A percentile compares a stretch with the other conserved stretches of the same genome.
Evolutionary conservation across 1,140 invertebrate species (phyloP).

Genomic region (Micrasema longulum): DNA sequence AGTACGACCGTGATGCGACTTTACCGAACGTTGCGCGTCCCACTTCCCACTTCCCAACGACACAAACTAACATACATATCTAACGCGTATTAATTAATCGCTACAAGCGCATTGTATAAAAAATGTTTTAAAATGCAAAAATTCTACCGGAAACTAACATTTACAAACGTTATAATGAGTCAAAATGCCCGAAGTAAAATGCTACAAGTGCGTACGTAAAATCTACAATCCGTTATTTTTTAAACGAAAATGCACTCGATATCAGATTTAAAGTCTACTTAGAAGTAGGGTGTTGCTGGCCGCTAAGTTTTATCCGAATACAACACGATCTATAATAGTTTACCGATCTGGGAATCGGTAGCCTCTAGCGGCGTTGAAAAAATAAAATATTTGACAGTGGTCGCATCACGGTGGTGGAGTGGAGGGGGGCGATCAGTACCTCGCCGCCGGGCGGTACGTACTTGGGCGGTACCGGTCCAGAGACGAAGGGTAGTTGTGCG

Average conservation of each 20-base stretch:
- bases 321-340: too few relatives aligned
- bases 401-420: slow-evolving; percentile 29
- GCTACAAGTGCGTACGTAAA: background rate
- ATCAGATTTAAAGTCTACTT: too few relatives aligned
- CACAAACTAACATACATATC: too few relatives aligned
- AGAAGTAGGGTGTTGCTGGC: too few relatives aligned
- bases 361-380: slow-evolving; percentile 20
- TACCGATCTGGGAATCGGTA: too few relatives aligned
- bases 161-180: background rate
- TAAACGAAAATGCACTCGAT: too few relatives aligned
- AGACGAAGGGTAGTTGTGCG: slow-evolving; percentile 82
- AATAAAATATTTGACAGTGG: slow-evolving; percentile 20
- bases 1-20: slow-evolving; percentile 36
- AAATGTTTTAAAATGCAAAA: slow-evolving; percentile 5
- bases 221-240: background rate
- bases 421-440: slow-evolving; percentile 27
- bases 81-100: too few relatives aligned
- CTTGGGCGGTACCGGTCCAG: slow-evolving; percentile 85
- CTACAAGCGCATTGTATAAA: too few relatives aligned
- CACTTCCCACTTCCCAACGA: background rate
- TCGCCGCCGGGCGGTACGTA: slow-evolving; percentile 71
- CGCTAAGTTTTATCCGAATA: too few relatives aligned
- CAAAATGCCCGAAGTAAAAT: background rate
- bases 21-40: background rate
- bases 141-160: background rate